These are phyloP conservation scores for Anoura caudifer DNA, from an alignment of 2,113 vertebrate species.

Conservation along the genomic window DNA sequence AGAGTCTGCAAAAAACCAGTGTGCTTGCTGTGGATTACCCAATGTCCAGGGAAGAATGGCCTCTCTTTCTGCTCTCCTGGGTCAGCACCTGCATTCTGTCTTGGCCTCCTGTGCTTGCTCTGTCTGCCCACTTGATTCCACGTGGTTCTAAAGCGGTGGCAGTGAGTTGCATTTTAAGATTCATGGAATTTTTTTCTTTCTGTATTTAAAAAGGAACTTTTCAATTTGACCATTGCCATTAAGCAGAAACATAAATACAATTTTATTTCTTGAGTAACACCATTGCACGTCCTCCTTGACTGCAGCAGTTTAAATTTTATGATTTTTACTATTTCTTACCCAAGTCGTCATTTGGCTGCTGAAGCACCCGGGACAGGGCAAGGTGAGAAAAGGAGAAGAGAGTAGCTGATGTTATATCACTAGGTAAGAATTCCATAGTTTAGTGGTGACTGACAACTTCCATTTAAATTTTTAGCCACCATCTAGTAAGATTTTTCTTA, in stretches of 20 bases:
- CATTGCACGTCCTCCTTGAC: neutral
- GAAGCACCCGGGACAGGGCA: neutral
- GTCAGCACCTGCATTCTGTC: neutral
- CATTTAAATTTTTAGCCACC: neutral
- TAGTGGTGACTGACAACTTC: neutral
- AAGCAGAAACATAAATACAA: slow-evolving; percentile 8
- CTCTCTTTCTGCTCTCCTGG: neutral
- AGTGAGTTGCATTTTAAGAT: neutral
- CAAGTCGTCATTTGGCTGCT: neutral
- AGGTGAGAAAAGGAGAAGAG: neutral
- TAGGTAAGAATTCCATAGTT: neutral
- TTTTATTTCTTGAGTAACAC: neutral
- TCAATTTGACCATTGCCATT: slow-evolving; percentile 8
- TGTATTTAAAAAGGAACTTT: neutral
- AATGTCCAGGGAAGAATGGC: neutral
- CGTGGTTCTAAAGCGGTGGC: neutral
- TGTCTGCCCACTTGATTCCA: neutral
- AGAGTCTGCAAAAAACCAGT: neutral
- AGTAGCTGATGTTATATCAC: neutral
- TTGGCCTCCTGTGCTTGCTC: neutral
- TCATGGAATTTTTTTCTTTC: neutral
- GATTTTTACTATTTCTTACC: neutral
- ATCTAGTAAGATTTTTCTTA: neutral
- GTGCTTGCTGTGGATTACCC: neutral
- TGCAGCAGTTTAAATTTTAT: neutral